A percentile compares a stretch with the other conserved stretches of the same genome.
Evolutionary conservation across 2,888 invertebrate genomes (phyloP).

Genomic region (Lordiphosa andalusiaca): DNA sequence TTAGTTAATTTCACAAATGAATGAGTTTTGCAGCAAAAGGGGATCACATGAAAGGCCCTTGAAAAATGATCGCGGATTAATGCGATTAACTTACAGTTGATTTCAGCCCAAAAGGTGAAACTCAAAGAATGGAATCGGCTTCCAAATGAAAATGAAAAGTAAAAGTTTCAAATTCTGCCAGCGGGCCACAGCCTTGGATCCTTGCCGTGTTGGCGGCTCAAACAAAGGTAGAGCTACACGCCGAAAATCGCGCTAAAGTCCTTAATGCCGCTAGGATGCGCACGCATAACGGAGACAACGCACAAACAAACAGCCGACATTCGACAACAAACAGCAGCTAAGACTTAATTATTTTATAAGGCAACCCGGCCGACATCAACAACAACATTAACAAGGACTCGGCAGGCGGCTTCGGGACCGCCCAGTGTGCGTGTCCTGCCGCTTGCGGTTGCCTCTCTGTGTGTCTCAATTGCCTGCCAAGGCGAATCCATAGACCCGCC

Average conservation of each 20-base stretch:
- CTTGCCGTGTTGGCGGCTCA: conserved; percentile 20
- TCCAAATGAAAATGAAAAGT: conserved; percentile 29
- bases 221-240: conserved; percentile 44
- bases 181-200: conserved; percentile 14
- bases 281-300: conserved; percentile 40
- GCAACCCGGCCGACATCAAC: conserved; percentile 30
- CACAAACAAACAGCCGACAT: conserved; percentile 17
- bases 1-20: conserved; percentile 51
- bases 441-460: conserved; percentile 18
- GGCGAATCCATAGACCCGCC: conserved; percentile 19
- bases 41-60: conserved; percentile 45
- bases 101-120: conserved; percentile 49
- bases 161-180: conserved; percentile 64
- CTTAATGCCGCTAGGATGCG: conserved; percentile 69
- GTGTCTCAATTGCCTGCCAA: conserved; percentile 67
- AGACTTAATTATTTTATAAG: conserved; percentile 77
- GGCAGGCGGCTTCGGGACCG: conserved; percentile 58
- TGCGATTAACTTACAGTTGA: conserved; percentile 78
- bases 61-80: conserved; percentile 75
- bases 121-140: conserved; percentile 21
- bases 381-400: conserved; percentile 43
- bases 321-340: conserved; percentile 48
- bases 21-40: conserved; percentile 39
- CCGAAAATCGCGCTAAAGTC: conserved; percentile 73
- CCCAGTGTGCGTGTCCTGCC: conserved; percentile 56